Conservation (phyloP, 2,113 vertebrate genomes). For the Barnardius zonarius region DNA sequence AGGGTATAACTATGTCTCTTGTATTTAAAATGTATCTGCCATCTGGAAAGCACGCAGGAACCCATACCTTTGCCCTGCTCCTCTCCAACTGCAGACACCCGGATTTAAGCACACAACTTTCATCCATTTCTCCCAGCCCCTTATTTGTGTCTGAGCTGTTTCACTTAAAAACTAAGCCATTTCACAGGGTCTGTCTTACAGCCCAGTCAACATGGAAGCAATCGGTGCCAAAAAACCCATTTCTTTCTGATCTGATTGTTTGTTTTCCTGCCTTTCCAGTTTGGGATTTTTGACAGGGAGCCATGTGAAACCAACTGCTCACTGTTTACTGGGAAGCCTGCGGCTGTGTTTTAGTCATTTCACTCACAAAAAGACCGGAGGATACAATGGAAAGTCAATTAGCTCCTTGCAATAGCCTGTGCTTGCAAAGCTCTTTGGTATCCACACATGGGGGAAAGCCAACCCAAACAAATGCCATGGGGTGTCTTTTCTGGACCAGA, state of each 20-base stretch:
- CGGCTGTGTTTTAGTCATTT: background rate
- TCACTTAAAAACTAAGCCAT: constrained; percentile 35
- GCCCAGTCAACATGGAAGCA: constrained; percentile 37
- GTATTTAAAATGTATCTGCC: constrained; percentile 2
- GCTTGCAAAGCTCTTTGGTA: background rate
- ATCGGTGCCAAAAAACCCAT: constrained; percentile 9
- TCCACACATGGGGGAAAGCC: background rate
- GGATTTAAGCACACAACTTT: background rate
- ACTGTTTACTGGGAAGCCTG: constrained; percentile 45
- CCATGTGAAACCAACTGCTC: constrained; percentile 65
- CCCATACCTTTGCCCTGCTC: background rate
- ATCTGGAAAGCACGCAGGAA: background rate
- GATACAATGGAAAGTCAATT: background rate
- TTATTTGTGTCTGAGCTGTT: background rate
- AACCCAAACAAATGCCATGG: background rate
- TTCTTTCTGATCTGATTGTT: constrained; percentile 62
- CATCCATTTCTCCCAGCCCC: background rate
- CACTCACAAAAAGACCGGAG: background rate
- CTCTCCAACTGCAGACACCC: background rate
- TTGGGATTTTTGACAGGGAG: constrained; percentile 64
- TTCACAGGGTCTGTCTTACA: constrained; percentile 41
- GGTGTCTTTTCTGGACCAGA: background rate
- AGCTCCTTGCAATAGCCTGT: background rate
- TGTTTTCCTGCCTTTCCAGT: constrained; percentile 62
- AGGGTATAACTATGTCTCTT: background rate